phyloP scores from a whole-genome alignment of 2,113 vertebrate genomes.

The Phasianus colchicus region DNA sequence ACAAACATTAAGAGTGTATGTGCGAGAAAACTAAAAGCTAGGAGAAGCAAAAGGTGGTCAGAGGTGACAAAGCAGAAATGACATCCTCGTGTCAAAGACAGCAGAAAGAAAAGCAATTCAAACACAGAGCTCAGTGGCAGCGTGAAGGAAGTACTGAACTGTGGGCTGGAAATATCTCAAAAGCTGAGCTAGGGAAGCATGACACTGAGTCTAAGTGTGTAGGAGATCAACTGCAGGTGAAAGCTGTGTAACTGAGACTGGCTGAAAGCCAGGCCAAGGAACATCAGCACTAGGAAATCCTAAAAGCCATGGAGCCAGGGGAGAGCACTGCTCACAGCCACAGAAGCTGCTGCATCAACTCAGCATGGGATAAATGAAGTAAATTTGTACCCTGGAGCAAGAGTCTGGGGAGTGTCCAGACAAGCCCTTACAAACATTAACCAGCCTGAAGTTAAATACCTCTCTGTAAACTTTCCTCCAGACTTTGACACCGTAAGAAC shows the following conservation, averaged over 20 bases:
- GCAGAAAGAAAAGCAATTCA: background rate
- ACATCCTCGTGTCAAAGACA: background rate
- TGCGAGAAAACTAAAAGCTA: background rate
- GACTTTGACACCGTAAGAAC: background rate
- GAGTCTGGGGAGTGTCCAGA: slow-evolving; percentile 55
- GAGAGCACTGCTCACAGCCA: background rate
- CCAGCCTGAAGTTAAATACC: slow-evolving; percentile 43
- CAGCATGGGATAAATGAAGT: background rate
- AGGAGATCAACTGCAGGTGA: background rate
- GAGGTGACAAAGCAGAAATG: background rate
- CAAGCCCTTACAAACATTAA: slow-evolving; percentile 59
- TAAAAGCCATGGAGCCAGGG: background rate
- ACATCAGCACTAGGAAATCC: background rate
- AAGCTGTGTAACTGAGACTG: background rate
- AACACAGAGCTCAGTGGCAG: background rate
- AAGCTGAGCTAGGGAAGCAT: background rate
- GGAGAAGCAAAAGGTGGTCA: background rate
- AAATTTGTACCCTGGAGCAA: slow-evolving; percentile 38
- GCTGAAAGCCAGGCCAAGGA: background rate
- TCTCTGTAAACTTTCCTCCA: slow-evolving; percentile 28
- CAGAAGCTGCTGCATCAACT: background rate
- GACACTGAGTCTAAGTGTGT: background rate
- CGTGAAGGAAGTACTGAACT: background rate
- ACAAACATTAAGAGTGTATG: fast-evolving
- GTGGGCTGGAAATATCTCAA: background rate